A percentile compares a stretch with the other conserved stretches of the same genome.
Evolutionary conservation across 2,888 invertebrate species (phyloP).

Genomic region (Caenorhabditis sp.): DNA sequence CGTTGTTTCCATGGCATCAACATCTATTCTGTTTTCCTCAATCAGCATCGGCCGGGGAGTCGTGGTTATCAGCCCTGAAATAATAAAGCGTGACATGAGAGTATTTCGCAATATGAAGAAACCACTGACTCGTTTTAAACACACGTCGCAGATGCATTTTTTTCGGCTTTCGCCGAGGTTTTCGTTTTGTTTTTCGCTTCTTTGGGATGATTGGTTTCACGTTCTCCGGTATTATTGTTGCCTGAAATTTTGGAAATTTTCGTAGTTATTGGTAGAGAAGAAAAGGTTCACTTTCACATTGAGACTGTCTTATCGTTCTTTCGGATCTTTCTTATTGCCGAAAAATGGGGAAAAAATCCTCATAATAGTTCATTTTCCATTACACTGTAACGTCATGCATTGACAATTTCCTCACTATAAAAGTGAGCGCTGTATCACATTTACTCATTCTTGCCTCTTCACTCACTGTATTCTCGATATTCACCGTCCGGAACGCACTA

Average conservation of each 20-base stretch:
- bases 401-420: too few relatives aligned
- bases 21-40: slow-evolving; percentile 47
- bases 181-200: slow-evolving; percentile 47
- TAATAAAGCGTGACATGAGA: not conserved
- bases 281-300: too few relatives aligned
- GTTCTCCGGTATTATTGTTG: slow-evolving; percentile 25
- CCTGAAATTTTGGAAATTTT: slow-evolving; percentile 15
- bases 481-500: slow-evolving; percentile 7
- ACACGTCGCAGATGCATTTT: slow-evolving; percentile 63
- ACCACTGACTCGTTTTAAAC: slow-evolving; percentile 56
- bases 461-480: slow-evolving; percentile 46
- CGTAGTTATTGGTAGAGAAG: not conserved
- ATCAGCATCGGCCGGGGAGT: slow-evolving; percentile 32
- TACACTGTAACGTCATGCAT: too few relatives aligned
- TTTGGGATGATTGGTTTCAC: slow-evolving; percentile 47
- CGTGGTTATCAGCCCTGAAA: slow-evolving; percentile 60
- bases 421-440: too few relatives aligned
- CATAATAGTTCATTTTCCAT: too few relatives aligned
- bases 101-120: slow-evolving; percentile 26
- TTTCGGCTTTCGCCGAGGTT: slow-evolving; percentile 49
- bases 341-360: too few relatives aligned
- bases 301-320: not conserved
- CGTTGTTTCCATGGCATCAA: slow-evolving; percentile 39
- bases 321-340: too few relatives aligned
- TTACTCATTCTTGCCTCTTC: not conserved